Evolutionary conservation across 1,140 invertebrate species (phyloP), one percentile per base, ranked within the genome.

Genomic region (Nixonia krombeini): DNA sequence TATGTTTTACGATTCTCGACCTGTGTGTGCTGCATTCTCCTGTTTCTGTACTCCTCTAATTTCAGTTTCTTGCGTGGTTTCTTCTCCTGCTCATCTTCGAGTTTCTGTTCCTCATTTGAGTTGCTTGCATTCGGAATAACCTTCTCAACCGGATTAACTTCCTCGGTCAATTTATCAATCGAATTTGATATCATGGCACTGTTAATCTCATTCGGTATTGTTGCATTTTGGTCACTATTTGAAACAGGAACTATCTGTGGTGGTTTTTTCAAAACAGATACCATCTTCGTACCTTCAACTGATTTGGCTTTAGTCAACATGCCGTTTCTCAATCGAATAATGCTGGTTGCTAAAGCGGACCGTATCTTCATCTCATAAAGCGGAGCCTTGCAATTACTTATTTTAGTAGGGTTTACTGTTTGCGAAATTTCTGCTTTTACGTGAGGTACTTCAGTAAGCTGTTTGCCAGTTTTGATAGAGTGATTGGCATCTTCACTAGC

Each of bases 41-140:
- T 73, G 42, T 74, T 84, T 52, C 84, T 80, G 59, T 88, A 87
- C 64, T 87, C 86, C 42, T 82, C 79, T 5, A 88, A 56, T 73
- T 87, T 87, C 5, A 87, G 67, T 75, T 87, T 84, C 66, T 71
- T 83, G 26, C 73, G 64, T 0, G 70, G 55, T 0, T 57, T 69
- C 35, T 83, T 86, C 31, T 79, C 84, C 0, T 51, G 37, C 13
- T 55, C 47, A 15, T 75, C 66, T 21, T 75, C 72, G n/a, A n/a
- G n/a, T n/a, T n/a, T n/a, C n/a, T n/a, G n/a, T n/a, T n/a, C n/a
- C n/a, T n/a, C n/a, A n/a, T n/a, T n/a, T n/a, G n/a, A n/a, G n/a
- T n/a, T n/a, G n/a, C n/a, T n/a, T n/a, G n/a, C n/a, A 3, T 21
- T 21, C 21, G 21, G 21, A 21, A 21, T 6, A 21, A 21, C 2